phyloP scores from a whole-genome alignment of 2,888 invertebrate genomes.

The Tricholauxania praeusta region DNA sequence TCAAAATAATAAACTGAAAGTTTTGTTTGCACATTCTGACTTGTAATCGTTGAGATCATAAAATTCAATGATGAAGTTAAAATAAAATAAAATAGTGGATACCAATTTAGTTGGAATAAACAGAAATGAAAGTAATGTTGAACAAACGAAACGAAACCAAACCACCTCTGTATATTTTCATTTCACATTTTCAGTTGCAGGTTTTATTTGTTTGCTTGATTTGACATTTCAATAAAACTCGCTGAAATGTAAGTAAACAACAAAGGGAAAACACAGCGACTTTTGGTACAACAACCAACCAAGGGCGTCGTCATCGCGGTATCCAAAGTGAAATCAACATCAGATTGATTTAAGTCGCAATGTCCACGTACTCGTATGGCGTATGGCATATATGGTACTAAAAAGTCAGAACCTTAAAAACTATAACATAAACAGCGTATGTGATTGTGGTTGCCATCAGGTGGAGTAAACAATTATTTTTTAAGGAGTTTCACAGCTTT shows the following conservation, averaged over 20 bases:
- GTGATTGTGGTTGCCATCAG: too few relatives aligned
- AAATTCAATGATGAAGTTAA: slow-evolving; percentile 16
- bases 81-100: not conserved
- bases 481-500: too few relatives aligned
- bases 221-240: slow-evolving; percentile 16
- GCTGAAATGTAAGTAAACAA: not conserved
- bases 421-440: too few relatives aligned
- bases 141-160: not conserved
- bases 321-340: not conserved
- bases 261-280: too few relatives aligned
- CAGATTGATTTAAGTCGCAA: not conserved
- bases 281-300: too few relatives aligned
- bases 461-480: too few relatives aligned
- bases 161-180: not conserved
- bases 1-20: too few relatives aligned
- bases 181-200: not conserved
- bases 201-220: slow-evolving; percentile 4
- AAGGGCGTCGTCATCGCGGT: too few relatives aligned
- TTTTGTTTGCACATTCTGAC: slow-evolving; percentile 9
- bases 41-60: slow-evolving; percentile 8
- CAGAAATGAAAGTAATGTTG: not conserved
- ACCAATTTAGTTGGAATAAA: not conserved
- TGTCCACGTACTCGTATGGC: too few relatives aligned
- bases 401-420: too few relatives aligned
- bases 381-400: too few relatives aligned